Base-by-base conservation (phyloP, 2,797 vertebrate genomes). In the Artibeus lituratus region DNA sequence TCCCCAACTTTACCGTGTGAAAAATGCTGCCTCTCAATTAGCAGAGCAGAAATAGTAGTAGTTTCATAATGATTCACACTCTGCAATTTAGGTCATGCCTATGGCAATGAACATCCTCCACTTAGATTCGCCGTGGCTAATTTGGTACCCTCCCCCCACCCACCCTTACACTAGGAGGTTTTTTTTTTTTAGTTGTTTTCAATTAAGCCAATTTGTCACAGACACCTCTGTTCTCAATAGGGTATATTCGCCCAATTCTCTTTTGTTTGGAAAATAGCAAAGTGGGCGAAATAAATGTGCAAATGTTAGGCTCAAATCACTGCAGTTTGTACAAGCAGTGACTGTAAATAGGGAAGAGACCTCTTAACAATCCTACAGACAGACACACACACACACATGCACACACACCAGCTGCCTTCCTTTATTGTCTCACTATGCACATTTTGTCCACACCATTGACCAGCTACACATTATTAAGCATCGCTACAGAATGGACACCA, bases 201-300 rank as follows among this genome's bases (percentile, higher is more conserved):
- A 95, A 80, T 97, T 93, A 97, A 96, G 83, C 29, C 87, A 86
- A 93, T 93, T 92, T 97, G 92, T 95, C 92, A 92, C 15, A 90
- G 76, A 92, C 49, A 92, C 88, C 77, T 92, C 67, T 97, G 55
- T 69, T 94, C 57, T 97, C 35, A 35, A 49, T 69, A 65, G 80
- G 49, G 8, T 69, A 74, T 57, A 90, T 95, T 94, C 26, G 22
- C 62, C 37, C 77, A 49, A 72, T 94, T 90, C 51, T 91, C 88
- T 87, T 87, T 87, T 82, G 47, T 93, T 96, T 94, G 87, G 65
- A 96, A 96, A 94, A 92, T 18, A 76, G 26, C 42, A n/a, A 94
- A 87, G 57, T 73, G 37, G 59, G 67, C 0, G 49, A 94, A 73
- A 86, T 53, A 47, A 11, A 84, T 44, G 53, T 29, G 57, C 24